phyloP scores from a whole-genome alignment of 2,113 vertebrate genomes.

The Charadrius vociferus region DNA sequence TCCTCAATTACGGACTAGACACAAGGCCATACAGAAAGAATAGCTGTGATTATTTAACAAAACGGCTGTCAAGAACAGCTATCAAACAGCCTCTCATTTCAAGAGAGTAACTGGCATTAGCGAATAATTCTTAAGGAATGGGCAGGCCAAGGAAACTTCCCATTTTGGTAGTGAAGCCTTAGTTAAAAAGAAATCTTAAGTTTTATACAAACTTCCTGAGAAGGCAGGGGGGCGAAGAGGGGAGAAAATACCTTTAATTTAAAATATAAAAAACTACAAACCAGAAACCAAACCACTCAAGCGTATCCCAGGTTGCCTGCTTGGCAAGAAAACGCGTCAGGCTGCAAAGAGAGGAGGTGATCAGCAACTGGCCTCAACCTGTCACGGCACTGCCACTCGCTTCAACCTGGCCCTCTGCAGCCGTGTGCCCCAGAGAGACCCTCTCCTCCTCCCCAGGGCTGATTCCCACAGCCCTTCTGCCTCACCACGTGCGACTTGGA shows the following conservation, averaged over 20 bases:
- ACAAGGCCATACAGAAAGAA: not conserved
- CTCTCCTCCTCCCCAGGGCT: too few species aligned
- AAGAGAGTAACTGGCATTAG: not conserved
- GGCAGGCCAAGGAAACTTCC: not conserved
- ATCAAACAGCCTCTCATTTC: not conserved
- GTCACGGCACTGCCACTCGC: not conserved
- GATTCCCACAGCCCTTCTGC: not conserved
- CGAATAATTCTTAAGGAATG: not conserved
- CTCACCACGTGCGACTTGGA: not conserved
- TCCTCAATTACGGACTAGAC: not conserved
- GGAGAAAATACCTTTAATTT: not conserved
- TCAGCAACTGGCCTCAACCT: not conserved
- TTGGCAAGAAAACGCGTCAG: not conserved
- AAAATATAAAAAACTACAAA: too few species aligned
- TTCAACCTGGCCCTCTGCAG: not conserved
- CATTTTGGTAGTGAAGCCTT: not conserved
- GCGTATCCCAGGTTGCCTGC: not conserved
- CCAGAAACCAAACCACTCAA: not conserved
- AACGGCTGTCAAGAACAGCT: not conserved
- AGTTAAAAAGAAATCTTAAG: not conserved
- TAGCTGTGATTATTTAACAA: not conserved
- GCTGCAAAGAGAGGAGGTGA: not conserved
- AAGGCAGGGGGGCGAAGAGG: not conserved
- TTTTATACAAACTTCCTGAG: not conserved
- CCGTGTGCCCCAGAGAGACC: fast-evolving